These are phyloP conservation scores for Bibio marci DNA, from an alignment of 2,888 invertebrate genomes.

Conservation along the genomic window DNA sequence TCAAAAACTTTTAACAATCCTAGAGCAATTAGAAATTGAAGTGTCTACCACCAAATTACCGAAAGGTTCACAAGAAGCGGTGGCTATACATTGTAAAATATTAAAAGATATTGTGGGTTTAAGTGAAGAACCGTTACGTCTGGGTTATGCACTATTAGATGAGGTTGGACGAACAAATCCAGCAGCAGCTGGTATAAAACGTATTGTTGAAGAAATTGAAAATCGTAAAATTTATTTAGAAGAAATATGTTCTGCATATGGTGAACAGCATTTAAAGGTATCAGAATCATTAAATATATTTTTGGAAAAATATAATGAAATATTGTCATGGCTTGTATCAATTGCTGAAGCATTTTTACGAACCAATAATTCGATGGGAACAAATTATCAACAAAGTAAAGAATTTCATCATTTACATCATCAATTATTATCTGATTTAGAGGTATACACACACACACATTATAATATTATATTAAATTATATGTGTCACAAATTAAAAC, in stretches of 20 bases:
- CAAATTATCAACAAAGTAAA: conserved; percentile 41
- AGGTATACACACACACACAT: too few species aligned
- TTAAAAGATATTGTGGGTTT: conserved; percentile 46
- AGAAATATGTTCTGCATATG: conserved; percentile 44
- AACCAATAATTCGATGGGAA: conserved; percentile 59
- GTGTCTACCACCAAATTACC: conserved; percentile 45
- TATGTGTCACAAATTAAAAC: too few species aligned
- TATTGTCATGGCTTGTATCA: conserved; percentile 56
- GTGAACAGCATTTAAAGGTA: conserved; percentile 50
- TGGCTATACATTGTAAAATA: conserved; percentile 47
- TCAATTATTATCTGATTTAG: conserved; percentile 52
- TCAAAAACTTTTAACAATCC: conserved; percentile 48
- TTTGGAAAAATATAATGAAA: conserved; percentile 46
- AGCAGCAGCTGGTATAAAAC: conserved; percentile 47
- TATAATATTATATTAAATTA: too few species aligned
- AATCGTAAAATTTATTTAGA: conserved; percentile 48
- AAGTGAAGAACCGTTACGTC: conserved; percentile 45
- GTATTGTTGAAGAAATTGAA: conserved; percentile 53
- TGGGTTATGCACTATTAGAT: conserved; percentile 56
- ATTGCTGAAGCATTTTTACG: conserved; percentile 56
- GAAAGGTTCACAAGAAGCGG: conserved; percentile 45
- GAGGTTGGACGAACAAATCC: conserved; percentile 39
- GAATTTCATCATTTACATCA: conserved; percentile 60
- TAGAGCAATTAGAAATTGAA: conserved; percentile 60
- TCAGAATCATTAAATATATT: conserved; percentile 50